phyloP scores from a whole-genome alignment of 2,888 invertebrate species.

The Mesorhabditis belari region DNA sequence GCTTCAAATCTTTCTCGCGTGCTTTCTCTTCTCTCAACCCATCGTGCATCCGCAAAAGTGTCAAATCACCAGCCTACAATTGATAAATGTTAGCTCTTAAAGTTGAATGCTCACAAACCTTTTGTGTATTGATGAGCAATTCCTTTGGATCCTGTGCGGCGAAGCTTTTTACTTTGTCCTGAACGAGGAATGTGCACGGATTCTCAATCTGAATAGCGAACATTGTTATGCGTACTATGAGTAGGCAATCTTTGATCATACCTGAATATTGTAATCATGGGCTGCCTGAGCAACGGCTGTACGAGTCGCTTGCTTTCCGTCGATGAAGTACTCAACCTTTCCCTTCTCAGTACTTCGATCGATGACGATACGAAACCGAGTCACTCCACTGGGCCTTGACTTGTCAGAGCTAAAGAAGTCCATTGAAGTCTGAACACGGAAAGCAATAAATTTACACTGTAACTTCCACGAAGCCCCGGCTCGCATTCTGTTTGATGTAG shows the following conservation, averaged over 20 bases:
- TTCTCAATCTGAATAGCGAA: conserved; percentile 58
- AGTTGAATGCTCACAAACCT: conserved; percentile 56
- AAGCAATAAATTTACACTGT: conserved; percentile 18
- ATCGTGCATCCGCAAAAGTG: background rate
- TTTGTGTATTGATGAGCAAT: conserved; percentile 74
- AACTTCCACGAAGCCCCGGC: conserved; percentile 37
- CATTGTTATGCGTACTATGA: no score
- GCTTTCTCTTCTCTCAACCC: background rate
- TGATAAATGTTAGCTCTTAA: background rate
- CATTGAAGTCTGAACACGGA: background rate
- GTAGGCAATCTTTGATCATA: background rate
- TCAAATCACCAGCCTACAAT: background rate
- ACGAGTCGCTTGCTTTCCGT: conserved; percentile 7
- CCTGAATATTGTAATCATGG: background rate
- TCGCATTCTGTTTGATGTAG: conserved; percentile 37
- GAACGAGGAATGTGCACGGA: conserved; percentile 88
- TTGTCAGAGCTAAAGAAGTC: background rate
- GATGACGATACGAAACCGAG: background rate
- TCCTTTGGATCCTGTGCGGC: conserved; percentile 79
- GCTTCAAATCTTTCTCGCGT: conserved; percentile 6
- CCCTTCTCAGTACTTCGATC: background rate
- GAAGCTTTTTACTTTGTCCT: conserved; percentile 91
- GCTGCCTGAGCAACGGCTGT: conserved; percentile 4
- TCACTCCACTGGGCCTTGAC: background rate
- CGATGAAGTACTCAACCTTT: conserved; percentile 5